These are phyloP conservation scores for Tryphoninae sp. DNA, from an alignment of 2,888 invertebrate genomes.

Conservation along the genomic window DNA sequence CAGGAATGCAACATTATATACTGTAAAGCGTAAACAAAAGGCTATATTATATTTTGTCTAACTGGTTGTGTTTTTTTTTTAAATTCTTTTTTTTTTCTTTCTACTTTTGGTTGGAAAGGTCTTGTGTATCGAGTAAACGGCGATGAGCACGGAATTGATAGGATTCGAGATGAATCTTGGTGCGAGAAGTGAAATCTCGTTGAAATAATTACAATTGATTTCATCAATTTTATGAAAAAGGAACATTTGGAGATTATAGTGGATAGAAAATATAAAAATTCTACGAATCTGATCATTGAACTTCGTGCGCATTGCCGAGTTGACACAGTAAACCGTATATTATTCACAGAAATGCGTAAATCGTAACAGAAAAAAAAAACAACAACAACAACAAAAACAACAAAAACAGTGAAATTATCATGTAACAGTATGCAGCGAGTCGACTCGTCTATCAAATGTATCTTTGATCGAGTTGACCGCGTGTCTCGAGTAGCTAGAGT, in stretches of 20 bases:
- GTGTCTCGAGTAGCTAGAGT: conserved; percentile 61
- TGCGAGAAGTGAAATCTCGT: not conserved
- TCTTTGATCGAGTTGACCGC: conserved; percentile 52
- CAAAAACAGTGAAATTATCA: conserved; percentile 40
- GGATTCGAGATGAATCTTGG: not conserved
- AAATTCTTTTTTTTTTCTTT: conserved; percentile 64
- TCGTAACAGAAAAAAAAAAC: conserved; percentile 30
- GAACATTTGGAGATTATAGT: not conserved
- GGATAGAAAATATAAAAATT: not conserved
- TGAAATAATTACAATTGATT: not conserved
- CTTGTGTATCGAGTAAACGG: conserved; percentile 62
- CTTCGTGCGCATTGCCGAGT: conserved; percentile 49
- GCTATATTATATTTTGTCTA: conserved; percentile 69
- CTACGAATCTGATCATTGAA: conserved; percentile 32
- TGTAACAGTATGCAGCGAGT: conserved; percentile 41
- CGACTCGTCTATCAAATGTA: conserved; percentile 37
- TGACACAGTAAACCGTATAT: conserved; percentile 55
- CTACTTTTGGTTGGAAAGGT: conserved; percentile 58
- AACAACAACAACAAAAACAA: conserved; percentile 4
- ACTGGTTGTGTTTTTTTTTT: conserved; percentile 65
- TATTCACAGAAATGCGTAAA: conserved; percentile 57
- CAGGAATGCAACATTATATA: conserved; percentile 75
- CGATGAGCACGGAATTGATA: conserved; percentile 43
- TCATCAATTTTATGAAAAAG: not conserved
- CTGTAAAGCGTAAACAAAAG: conserved; percentile 70